phyloP scores from a whole-genome alignment of 2,797 vertebrate genomes.

The Lycodopsis pacificus region DNA sequence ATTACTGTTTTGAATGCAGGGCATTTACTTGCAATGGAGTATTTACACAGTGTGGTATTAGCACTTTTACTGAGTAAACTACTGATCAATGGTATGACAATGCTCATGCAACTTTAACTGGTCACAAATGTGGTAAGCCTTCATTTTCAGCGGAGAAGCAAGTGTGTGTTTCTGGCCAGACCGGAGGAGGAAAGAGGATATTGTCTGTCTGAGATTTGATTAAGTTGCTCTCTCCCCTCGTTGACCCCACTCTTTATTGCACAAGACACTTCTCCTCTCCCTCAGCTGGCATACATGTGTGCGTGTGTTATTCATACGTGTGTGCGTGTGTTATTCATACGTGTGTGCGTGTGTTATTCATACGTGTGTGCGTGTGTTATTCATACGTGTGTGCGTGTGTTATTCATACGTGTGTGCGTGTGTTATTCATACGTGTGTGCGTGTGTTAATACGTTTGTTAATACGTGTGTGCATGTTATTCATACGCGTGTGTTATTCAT shows the following conservation, averaged over 20 bases:
- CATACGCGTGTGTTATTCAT: too few species aligned
- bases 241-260: neutral
- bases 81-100: neutral
- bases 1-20: neutral
- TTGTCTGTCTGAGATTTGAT: conserved; percentile 35
- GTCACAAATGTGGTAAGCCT: conserved; percentile 6
- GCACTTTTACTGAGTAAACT: neutral
- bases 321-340: too few species aligned
- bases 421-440: too few species aligned
- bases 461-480: neutral
- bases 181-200: conserved; percentile 18
- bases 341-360: neutral
- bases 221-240: neutral
- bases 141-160: neutral
- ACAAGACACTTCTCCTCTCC: conserved; percentile 5
- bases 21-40: neutral
- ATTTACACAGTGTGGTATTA: neutral
- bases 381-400: too few species aligned
- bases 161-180: neutral
- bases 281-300: neutral
- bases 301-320: too few species aligned
- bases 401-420: too few species aligned
- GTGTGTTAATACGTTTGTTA: too few species aligned
- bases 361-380: neutral
- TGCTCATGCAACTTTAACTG: neutral